Conservation (phyloP, 2,797 vertebrate species). For the Morus bassanus region DNA sequence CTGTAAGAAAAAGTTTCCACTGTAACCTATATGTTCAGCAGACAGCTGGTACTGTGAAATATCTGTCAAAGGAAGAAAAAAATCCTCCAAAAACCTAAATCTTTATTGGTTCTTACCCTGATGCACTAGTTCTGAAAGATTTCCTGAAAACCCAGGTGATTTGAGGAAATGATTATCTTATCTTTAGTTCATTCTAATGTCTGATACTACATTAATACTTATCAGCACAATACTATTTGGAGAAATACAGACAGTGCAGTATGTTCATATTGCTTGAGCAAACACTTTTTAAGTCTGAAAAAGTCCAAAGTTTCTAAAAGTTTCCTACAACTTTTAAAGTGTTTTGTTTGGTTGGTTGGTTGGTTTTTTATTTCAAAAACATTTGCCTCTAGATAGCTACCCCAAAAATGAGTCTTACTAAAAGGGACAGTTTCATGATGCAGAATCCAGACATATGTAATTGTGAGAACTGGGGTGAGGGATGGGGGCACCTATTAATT, state of each 20-base stretch:
- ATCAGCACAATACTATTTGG: fast-evolving
- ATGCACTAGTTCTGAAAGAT: not conserved
- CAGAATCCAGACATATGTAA: not conserved
- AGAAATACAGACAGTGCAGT: not conserved
- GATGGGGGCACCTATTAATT: not conserved
- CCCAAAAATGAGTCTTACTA: not conserved
- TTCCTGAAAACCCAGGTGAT: not conserved
- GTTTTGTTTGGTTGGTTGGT: too few species aligned
- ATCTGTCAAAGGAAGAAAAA: too few species aligned
- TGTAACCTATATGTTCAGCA: too few species aligned
- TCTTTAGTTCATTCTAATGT: not conserved
- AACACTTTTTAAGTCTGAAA: not conserved
- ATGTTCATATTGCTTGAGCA: not conserved
- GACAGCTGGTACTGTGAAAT: not conserved
- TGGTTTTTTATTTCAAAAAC: not conserved
- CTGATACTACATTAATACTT: not conserved
- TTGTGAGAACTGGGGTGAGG: not conserved
- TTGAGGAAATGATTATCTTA: not conserved
- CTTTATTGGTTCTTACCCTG: not conserved
- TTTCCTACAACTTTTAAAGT: not conserved
- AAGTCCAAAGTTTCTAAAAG: not conserved
- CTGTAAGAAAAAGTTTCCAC: not conserved
- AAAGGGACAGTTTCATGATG: not conserved
- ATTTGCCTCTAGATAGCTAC: not conserved
- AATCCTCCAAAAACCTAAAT: fast-evolving